Percentiles rank a stretch among this genome's conserved stretches.
phyloP scores from a whole-genome alignment of 1,140 invertebrate species.

The Drosophila repleta region DNA sequence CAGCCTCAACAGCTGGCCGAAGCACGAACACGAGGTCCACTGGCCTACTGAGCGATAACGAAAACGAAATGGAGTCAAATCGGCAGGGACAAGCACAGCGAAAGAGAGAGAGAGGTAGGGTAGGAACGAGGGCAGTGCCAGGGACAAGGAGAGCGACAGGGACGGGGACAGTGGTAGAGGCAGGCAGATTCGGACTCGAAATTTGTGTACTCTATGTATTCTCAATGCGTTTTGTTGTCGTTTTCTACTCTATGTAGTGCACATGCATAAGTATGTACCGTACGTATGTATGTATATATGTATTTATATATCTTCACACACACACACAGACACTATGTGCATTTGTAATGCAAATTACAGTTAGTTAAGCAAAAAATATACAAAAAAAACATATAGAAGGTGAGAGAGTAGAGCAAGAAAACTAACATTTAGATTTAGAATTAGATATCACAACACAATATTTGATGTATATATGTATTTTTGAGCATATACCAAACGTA shows the following conservation, averaged over 20 bases:
- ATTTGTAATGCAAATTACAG: slow-evolving; percentile 17
- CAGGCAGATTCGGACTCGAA: slow-evolving; percentile 18
- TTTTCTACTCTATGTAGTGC: slow-evolving; percentile 14
- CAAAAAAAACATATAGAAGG: slow-evolving; percentile 4
- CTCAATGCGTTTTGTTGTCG: slow-evolving; percentile 29
- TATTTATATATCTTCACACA: not conserved
- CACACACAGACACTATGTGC: slow-evolving; percentile 8
- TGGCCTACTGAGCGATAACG: slow-evolving; percentile 48
- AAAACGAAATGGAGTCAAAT: slow-evolving; percentile 43
- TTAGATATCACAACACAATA: slow-evolving; percentile 15
- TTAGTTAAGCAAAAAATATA: slow-evolving; percentile 4
- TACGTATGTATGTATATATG: not conserved
- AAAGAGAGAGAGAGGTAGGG: not conserved
- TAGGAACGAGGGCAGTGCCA: not conserved
- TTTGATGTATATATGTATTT: slow-evolving; percentile 20
- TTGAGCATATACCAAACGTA: slow-evolving; percentile 41
- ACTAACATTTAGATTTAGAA: not conserved
- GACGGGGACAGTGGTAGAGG: slow-evolving; percentile 7
- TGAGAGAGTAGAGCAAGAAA: not conserved
- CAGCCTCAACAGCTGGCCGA: slow-evolving; percentile 43
- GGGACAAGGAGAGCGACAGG: slow-evolving; percentile 10
- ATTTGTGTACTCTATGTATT: slow-evolving; percentile 13
- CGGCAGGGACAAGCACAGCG: not conserved
- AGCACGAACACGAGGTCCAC: slow-evolving; percentile 34
- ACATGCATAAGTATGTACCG: not conserved